These are phyloP conservation scores for Stenopsyche tienmushanensis DNA, from an alignment of 1,140 invertebrate genomes.

Conservation along the genomic window DNA sequence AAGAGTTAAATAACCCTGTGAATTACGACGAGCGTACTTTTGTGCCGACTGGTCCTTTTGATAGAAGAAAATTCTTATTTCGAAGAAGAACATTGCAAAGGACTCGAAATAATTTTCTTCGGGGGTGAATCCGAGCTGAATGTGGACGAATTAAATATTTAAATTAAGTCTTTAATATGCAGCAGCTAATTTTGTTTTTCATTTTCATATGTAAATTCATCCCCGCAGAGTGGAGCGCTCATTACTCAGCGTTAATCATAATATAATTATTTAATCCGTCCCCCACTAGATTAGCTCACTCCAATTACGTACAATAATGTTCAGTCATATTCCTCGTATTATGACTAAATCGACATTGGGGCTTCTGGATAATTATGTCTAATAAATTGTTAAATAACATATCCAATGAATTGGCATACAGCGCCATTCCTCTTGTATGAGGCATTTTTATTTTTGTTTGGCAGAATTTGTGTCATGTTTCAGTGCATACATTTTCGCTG, in stretches of 20 bases:
- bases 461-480: background rate
- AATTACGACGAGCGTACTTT: too few species aligned
- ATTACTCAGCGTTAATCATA: slow-evolving; percentile 19
- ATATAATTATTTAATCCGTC: slow-evolving; percentile 29
- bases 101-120: too few species aligned
- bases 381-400: background rate
- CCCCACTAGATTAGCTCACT: slow-evolving; percentile 7
- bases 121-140: too few species aligned
- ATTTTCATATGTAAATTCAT: slow-evolving; percentile 25
- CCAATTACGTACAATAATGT: slow-evolving; percentile 23
- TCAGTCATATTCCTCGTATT: background rate
- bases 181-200: slow-evolving; percentile 10
- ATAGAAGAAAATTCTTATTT: too few species aligned
- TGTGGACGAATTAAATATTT: too few species aligned
- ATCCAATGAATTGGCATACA: too few species aligned
- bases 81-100: too few species aligned
- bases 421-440: background rate
- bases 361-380: too few species aligned
- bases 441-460: background rate
- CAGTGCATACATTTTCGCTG: too few species aligned
- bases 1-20: too few species aligned
- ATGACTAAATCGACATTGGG: background rate
- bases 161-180: too few species aligned
- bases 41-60: too few species aligned
- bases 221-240: background rate